phyloP scores from a whole-genome alignment of 2,797 vertebrate species.

The Enteromius argenteus region DNA sequence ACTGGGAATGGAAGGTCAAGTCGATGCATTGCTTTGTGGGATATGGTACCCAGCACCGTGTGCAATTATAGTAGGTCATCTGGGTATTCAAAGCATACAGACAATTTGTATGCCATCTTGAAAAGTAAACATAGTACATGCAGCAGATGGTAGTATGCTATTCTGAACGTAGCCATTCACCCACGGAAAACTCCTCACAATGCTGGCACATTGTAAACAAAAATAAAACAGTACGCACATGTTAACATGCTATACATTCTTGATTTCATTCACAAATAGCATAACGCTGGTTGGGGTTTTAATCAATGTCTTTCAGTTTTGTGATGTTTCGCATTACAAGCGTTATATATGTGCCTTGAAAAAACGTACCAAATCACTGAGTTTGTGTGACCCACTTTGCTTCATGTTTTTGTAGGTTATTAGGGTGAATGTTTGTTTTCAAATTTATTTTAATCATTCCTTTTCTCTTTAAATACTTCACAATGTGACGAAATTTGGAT shows the following conservation, averaged over 20 bases:
- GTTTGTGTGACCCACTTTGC: background rate
- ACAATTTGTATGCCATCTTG: background rate
- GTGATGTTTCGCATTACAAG: background rate
- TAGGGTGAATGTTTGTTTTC: background rate
- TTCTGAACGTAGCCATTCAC: slow-evolving; percentile 16
- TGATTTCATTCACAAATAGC: slow-evolving; percentile 3
- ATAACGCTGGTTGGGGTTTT: slow-evolving; percentile 31
- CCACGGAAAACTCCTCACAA: slow-evolving; percentile 33
- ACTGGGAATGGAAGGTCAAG: slow-evolving; percentile 17
- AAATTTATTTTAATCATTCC: background rate
- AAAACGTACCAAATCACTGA: slow-evolving; percentile 9
- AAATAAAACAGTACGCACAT: slow-evolving; percentile 10
- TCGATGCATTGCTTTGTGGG: background rate
- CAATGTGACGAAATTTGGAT: background rate
- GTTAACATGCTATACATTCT: slow-evolving; percentile 42
- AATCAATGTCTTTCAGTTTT: slow-evolving; percentile 14
- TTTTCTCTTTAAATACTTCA: slow-evolving; percentile 6
- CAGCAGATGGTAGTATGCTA: background rate
- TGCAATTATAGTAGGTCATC: slow-evolving; percentile 27
- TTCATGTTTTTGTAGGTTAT: background rate
- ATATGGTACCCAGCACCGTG: background rate
- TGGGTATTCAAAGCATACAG: background rate
- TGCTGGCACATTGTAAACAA: slow-evolving; percentile 44
- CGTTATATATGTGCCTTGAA: slow-evolving; percentile 42
- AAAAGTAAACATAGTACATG: background rate